Percentiles rank a stretch among this genome's conserved stretches.
Evolutionary conservation across 2,113 vertebrate genomes (phyloP).

Genomic region (Lanius collurio): DNA sequence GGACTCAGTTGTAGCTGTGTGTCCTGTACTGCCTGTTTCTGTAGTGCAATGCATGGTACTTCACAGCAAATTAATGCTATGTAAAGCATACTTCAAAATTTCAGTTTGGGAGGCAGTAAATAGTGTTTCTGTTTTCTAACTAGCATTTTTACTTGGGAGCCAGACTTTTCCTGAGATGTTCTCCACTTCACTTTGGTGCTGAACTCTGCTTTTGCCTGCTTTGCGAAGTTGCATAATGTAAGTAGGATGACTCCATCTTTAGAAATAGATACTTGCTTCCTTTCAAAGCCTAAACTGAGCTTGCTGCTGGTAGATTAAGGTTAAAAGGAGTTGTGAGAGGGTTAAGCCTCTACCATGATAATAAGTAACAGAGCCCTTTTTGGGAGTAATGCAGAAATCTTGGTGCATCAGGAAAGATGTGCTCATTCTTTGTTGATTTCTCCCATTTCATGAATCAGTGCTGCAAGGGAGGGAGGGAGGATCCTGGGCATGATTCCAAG

Average conservation of each 20-base stretch:
- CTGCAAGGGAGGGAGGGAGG: background rate
- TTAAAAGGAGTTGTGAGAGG: background rate
- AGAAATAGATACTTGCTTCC: background rate
- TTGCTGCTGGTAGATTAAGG: background rate
- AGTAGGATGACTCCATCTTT: background rate
- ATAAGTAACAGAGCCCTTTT: background rate
- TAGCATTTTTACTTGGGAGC: background rate
- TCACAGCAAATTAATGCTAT: background rate
- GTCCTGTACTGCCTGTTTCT: background rate
- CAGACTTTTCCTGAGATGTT: background rate
- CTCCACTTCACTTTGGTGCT: background rate
- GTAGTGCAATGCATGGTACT: background rate
- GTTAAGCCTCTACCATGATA: background rate
- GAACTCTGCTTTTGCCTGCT: background rate
- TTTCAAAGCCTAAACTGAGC: background rate
- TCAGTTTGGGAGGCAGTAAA: background rate
- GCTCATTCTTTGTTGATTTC: background rate
- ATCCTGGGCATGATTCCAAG: background rate
- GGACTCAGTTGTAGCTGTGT: background rate
- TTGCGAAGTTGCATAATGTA: background rate
- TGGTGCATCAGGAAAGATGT: accelerated
- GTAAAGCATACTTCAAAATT: background rate
- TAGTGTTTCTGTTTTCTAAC: background rate
- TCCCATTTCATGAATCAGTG: background rate
- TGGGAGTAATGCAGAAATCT: background rate